phyloP scores from a whole-genome alignment of 2,113 vertebrate genomes.

The Hoplias malabaricus region DNA sequence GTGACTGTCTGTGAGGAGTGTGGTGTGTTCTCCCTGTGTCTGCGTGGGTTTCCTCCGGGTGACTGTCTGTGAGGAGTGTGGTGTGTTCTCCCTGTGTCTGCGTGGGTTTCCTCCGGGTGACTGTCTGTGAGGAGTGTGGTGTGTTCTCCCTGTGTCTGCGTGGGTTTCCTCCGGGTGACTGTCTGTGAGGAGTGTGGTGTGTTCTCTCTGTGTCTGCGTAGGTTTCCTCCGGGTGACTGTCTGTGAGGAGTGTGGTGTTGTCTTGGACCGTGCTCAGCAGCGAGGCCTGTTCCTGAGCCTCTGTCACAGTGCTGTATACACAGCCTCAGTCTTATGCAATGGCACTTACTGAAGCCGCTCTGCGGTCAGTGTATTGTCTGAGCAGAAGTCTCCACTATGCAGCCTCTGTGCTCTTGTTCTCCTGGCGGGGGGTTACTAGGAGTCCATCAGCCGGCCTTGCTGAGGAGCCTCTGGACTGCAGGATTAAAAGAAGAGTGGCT shows the following conservation, averaged over 20 bases:
- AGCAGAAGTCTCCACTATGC: neutral
- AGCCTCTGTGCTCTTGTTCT: neutral
- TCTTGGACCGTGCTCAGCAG: neutral
- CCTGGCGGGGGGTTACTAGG: neutral
- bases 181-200: too few species aligned
- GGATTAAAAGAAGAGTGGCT: slow-evolving; percentile 40
- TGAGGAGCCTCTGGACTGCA: slow-evolving; percentile 5
- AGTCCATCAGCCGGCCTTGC: slow-evolving; percentile 21
- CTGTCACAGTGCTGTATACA: neutral
- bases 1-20: too few species aligned
- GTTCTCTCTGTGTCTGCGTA: too few species aligned
- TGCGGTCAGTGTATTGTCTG: neutral
- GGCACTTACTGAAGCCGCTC: neutral
- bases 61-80: too few species aligned
- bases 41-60: too few species aligned
- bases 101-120: too few species aligned
- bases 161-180: too few species aligned
- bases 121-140: too few species aligned
- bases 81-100: too few species aligned
- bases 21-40: too few species aligned
- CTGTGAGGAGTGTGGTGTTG: neutral
- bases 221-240: too few species aligned
- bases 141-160: too few species aligned
- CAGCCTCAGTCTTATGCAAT: neutral
- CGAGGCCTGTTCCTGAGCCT: neutral